Percentiles rank a stretch among this genome's conserved stretches.
phyloP scores from a whole-genome alignment of 2,888 invertebrate species.

The Bedellia somnulentella region DNA sequence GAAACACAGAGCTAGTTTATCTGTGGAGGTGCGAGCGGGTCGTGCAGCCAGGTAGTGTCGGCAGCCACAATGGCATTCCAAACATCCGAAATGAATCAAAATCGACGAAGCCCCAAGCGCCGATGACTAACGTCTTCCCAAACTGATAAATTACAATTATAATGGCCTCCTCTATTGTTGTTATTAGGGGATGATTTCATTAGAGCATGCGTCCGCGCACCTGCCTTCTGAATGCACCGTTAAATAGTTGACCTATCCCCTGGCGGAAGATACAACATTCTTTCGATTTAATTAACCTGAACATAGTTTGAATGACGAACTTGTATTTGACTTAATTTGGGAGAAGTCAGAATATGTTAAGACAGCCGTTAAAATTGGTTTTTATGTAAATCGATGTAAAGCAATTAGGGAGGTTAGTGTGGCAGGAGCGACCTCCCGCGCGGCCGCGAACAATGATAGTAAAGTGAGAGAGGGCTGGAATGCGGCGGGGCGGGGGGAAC shows the following conservation, averaged over 20 bases:
- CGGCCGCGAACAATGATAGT: constrained; percentile 57
- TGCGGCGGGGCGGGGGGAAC: constrained; percentile 29
- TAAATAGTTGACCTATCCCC: too few species aligned
- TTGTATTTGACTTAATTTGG: too few species aligned
- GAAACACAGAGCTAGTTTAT: too few species aligned
- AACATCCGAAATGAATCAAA: constrained; percentile 54
- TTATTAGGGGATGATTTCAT: constrained; percentile 51
- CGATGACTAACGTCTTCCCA: constrained; percentile 23
- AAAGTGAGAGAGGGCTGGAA: constrained; percentile 59
- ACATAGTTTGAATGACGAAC: too few species aligned
- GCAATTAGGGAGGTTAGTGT: too few species aligned
- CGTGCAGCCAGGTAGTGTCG: constrained; percentile 33
- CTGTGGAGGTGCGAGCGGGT: constrained; percentile 21
- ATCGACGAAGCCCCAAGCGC: constrained; percentile 22
- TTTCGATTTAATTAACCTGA: too few species aligned
- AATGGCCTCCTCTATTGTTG: constrained; percentile 37
- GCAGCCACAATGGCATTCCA: constrained; percentile 53
- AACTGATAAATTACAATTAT: constrained; percentile 47
- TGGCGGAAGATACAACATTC: too few species aligned
- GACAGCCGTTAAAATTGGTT: too few species aligned
- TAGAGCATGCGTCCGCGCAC: constrained; percentile 31
- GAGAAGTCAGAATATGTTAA: too few species aligned
- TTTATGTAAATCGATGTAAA: too few species aligned
- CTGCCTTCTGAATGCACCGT: constrained; percentile 16
- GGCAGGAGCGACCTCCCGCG: constrained; percentile 52